Evolutionary conservation across 2,113 vertebrate species (phyloP).

Genomic region (Toxostoma redivivum): DNA sequence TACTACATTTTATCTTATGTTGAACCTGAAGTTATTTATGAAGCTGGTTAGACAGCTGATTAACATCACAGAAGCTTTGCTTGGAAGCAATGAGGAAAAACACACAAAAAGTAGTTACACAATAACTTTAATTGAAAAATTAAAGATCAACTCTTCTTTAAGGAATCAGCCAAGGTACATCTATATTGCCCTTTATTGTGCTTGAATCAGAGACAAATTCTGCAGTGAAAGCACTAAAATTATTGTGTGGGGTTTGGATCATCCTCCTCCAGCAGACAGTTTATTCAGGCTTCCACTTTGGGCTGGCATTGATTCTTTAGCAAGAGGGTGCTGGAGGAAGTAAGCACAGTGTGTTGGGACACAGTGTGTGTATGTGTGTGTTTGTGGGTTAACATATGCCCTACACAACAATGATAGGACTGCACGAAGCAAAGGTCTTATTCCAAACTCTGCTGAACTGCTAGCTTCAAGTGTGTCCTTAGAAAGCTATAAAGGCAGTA

Average conservation of each 20-base stretch:
- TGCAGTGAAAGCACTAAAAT: background rate
- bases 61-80: background rate
- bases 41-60: background rate
- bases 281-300: background rate
- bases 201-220: background rate
- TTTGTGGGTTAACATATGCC: background rate
- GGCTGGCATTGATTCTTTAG: background rate
- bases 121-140: background rate
- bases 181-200: background rate
- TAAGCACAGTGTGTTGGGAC: background rate
- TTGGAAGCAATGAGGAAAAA: background rate
- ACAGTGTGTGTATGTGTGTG: fast-evolving
- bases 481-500: background rate
- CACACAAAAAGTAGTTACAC: background rate
- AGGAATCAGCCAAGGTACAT: background rate
- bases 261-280: background rate
- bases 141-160: background rate
- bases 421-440: background rate
- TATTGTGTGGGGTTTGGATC: background rate
- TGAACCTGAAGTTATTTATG: background rate
- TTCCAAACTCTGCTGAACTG: background rate
- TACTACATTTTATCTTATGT: background rate
- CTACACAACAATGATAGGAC: background rate
- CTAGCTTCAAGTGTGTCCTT: background rate
- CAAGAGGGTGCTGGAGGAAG: background rate